Percentiles rank a stretch among this genome's conserved stretches.
These are phyloP conservation scores for Struthio camelus DNA, from an alignment of 2,113 vertebrate species.

Conservation along the genomic window DNA sequence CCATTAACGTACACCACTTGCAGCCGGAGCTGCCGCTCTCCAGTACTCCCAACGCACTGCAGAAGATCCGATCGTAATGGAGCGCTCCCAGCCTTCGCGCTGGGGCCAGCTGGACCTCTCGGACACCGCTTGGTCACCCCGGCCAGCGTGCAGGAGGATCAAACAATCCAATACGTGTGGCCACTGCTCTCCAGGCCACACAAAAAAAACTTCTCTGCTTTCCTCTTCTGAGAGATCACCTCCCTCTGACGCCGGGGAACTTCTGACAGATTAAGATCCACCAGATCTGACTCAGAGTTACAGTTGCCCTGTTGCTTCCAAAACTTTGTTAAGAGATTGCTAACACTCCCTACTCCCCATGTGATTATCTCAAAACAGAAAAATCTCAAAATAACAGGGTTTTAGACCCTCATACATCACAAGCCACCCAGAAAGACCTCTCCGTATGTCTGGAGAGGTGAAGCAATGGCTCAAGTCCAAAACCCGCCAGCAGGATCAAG, in stretches of 20 bases:
- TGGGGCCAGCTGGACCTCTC: too few species aligned
- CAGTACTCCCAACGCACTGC: too few species aligned
- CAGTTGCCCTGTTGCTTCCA: too few species aligned
- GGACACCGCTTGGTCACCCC: not conserved
- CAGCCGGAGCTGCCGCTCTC: too few species aligned
- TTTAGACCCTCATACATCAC: not conserved
- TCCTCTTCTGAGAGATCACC: not conserved
- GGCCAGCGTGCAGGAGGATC: not conserved
- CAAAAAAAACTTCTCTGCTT: not conserved
- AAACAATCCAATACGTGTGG: not conserved
- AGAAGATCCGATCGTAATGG: too few species aligned
- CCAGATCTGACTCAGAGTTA: not conserved
- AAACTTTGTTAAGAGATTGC: not conserved
- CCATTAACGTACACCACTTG: not conserved
- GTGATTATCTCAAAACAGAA: not conserved
- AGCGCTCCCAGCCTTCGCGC: too few species aligned
- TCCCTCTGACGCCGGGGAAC: not conserved
- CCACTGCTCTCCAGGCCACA: not conserved
- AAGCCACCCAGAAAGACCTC: not conserved
- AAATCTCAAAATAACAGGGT: not conserved
- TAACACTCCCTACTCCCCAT: not conserved
- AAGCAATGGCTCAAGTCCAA: not conserved
- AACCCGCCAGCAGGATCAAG: not conserved
- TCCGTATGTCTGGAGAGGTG: not conserved
- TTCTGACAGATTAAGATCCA: not conserved